These are phyloP conservation scores for Lasioglossum pauxillum DNA, from an alignment of 2,888 invertebrate genomes.

Conservation along the genomic window DNA sequence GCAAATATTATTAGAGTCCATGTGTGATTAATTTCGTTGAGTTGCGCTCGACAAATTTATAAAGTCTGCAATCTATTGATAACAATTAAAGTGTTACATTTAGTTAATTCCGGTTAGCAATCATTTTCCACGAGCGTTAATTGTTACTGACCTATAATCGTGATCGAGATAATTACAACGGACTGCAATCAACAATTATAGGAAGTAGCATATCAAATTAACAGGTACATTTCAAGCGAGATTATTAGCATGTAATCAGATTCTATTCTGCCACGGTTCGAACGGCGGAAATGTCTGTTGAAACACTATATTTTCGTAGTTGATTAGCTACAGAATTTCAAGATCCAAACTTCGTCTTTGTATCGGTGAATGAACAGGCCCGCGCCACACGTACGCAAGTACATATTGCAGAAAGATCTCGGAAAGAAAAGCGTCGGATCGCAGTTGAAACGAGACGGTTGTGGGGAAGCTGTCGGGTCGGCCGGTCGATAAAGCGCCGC, in stretches of 20 bases:
- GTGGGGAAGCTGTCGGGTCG: not conserved
- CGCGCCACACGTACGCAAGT: not conserved
- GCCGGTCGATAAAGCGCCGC: constrained; percentile 1
- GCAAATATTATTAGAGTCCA: not conserved
- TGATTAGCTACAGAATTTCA: not conserved
- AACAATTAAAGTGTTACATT: not conserved
- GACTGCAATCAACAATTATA: not conserved
- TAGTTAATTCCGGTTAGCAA: not conserved
- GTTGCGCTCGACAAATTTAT: not conserved
- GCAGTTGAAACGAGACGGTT: constrained; percentile 6
- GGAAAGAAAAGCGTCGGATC: constrained; percentile 6
- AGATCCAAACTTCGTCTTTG: too few species aligned
- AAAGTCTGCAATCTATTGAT: not conserved
- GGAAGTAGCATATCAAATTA: not conserved
- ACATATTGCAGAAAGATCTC: not conserved
- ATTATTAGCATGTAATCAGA: not conserved
- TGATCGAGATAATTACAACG: not conserved
- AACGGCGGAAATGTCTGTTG: not conserved
- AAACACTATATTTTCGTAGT: not conserved
- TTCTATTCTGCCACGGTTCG: not conserved
- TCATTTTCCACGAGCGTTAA: not conserved
- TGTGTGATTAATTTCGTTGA: not conserved
- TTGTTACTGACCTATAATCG: not conserved
- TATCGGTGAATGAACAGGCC: not conserved
- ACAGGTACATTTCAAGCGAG: not conserved